A percentile compares a stretch with the other conserved stretches of the same genome.
These are phyloP conservation scores for Clarias platycephalus DNA, from an alignment of 2,797 vertebrate genomes.

Conservation along the genomic window DNA sequence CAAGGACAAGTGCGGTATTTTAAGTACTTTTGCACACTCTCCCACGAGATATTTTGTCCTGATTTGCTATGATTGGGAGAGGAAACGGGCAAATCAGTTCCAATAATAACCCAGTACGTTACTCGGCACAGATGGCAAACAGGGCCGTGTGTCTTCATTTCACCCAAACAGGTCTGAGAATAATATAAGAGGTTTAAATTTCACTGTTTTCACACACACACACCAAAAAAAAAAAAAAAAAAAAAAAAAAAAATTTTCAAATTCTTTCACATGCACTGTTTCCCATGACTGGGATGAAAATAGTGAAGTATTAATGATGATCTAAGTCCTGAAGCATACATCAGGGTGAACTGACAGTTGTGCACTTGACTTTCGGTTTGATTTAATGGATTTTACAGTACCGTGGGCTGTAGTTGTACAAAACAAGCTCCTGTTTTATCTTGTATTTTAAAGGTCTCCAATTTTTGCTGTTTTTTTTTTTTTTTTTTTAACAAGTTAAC, in stretches of 20 bases:
- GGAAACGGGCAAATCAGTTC: slow-evolving; percentile 18
- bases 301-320: slow-evolving; percentile 1
- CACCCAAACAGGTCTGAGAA: slow-evolving; percentile 15
- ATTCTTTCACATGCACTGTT: neutral
- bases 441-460: neutral
- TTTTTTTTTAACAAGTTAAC: too few relatives aligned
- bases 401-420: neutral
- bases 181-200: neutral
- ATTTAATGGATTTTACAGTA: neutral
- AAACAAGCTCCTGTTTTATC: neutral
- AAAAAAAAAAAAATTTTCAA: neutral
- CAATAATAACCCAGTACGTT: slow-evolving; percentile 27
- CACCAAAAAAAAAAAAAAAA: too few relatives aligned
- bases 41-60: slow-evolving; percentile 22
- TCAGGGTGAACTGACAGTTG: neutral
- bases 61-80: slow-evolving; percentile 16
- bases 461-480: too few relatives aligned
- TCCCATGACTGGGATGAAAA: slow-evolving; percentile 13
- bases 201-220: neutral
- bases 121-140: slow-evolving; percentile 20
- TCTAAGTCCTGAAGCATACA: neutral
- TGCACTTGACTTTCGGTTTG: neutral
- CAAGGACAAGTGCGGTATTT: slow-evolving; percentile 22
- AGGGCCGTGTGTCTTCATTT: neutral
- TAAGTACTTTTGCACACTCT: slow-evolving; percentile 18